Evolutionary conservation across 1,140 invertebrate genomes (phyloP).

Genomic region (Atta colombica): DNA sequence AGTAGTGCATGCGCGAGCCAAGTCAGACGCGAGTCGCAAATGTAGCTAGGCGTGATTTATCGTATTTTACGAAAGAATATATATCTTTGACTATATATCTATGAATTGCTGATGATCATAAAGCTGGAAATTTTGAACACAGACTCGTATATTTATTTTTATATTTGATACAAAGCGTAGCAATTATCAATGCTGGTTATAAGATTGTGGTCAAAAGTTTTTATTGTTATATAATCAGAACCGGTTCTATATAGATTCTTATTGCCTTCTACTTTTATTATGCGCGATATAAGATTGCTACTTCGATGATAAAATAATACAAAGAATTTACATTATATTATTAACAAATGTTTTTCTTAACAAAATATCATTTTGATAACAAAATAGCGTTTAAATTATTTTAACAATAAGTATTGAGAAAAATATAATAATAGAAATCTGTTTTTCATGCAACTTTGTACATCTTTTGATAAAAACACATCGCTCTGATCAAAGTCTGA

Average conservation of each 20-base stretch:
- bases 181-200: neutral
- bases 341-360: neutral
- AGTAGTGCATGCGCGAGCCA: conserved; percentile 53
- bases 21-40: conserved; percentile 43
- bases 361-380: too few relatives aligned
- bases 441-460: neutral
- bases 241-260: neutral
- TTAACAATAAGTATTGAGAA: neutral
- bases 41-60: neutral
- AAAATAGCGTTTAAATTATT: neutral
- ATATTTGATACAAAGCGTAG: neutral
- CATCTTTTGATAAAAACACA: neutral
- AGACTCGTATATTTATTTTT: neutral
- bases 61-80: conserved; percentile 3
- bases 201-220: conserved; percentile 16
- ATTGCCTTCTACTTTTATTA: neutral
- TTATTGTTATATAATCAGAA: conserved; percentile 16
- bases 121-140: neutral
- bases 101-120: neutral
- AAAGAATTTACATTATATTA: conserved; percentile 11
- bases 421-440: neutral
- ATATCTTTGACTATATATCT: neutral
- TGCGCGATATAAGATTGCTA: neutral
- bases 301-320: neutral
- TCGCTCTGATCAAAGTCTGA: neutral